Percentiles rank a stretch among this genome's conserved stretches.
Evolutionary conservation across 2,797 vertebrate genomes (phyloP).

Genomic region (Simalia tracyae): DNA sequence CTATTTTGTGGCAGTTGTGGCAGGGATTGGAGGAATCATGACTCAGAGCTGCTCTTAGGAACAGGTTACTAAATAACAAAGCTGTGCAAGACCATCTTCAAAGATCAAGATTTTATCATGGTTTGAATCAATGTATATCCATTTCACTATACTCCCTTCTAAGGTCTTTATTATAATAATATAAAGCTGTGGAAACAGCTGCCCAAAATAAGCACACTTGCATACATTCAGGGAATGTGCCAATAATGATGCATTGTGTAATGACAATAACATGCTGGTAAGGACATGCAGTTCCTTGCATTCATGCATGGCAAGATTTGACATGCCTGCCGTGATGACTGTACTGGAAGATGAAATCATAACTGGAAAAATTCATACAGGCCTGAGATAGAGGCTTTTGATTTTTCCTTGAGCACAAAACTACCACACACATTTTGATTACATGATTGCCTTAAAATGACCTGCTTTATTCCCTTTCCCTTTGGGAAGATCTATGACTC

Average conservation of each 20-base stretch:
- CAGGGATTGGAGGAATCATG: not conserved
- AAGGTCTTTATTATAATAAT: conserved; percentile 24
- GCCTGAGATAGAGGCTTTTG: not conserved
- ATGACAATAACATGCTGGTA: conserved; percentile 12
- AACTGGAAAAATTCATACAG: conserved; percentile 23
- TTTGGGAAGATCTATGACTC: not conserved
- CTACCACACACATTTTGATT: conserved; percentile 13
- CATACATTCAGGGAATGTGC: conserved; percentile 16
- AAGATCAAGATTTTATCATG: conserved; percentile 4
- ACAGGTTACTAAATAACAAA: conserved; percentile 16
- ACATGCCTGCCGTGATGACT: conserved; percentile 14
- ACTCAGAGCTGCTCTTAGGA: conserved; percentile 28
- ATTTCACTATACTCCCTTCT: not conserved
- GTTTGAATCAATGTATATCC: conserved; percentile 13
- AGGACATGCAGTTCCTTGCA: not conserved
- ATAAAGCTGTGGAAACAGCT: conserved; percentile 21
- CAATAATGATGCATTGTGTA: not conserved
- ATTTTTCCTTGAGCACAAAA: conserved; percentile 22
- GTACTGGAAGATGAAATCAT: conserved; percentile 44
- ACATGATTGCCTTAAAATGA: conserved; percentile 13
- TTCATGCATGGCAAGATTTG: not conserved
- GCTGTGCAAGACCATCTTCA: not conserved
- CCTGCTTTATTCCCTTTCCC: not conserved
- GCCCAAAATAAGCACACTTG: conserved; percentile 15
- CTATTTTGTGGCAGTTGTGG: not conserved